These are phyloP conservation scores for Crax fasciolata DNA, from an alignment of 2,797 vertebrate genomes.

Conservation along the genomic window DNA sequence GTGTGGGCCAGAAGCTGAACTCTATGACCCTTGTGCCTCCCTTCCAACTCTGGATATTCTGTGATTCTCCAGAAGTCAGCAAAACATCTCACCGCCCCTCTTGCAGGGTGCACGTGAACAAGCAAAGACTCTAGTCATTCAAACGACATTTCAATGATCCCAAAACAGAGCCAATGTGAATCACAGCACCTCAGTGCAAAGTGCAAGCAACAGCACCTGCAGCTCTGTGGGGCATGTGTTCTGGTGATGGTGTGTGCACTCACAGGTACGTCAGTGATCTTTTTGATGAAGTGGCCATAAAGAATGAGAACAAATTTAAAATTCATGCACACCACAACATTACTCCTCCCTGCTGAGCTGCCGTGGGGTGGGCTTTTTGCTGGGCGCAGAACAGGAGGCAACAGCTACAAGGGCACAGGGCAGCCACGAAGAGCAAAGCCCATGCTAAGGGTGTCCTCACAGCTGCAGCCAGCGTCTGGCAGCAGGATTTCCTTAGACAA, in stretches of 20 bases:
- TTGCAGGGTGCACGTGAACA: not conserved
- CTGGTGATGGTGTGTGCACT: not conserved
- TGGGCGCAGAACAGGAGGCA: not conserved
- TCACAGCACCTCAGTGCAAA: not conserved
- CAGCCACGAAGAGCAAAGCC: not conserved
- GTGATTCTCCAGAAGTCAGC: not conserved
- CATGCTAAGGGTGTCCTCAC: not conserved
- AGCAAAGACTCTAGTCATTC: not conserved
- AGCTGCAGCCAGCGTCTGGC: not conserved
- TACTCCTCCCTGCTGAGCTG: not conserved
- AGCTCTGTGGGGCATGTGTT: not conserved
- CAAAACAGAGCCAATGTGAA: not conserved
- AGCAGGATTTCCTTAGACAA: conserved; percentile 14
- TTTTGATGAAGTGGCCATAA: not conserved
- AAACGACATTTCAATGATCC: not conserved
- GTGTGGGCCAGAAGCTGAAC: not conserved
- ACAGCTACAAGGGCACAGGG: not conserved
- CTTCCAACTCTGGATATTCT: not conserved
- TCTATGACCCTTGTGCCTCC: not conserved
- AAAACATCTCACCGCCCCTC: not conserved
- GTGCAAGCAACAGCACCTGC: not conserved
- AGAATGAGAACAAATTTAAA: not conserved
- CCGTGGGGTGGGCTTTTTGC: not conserved
- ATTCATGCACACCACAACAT: not conserved
- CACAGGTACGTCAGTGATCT: not conserved